Base-by-base conservation (phyloP, 64 coral and sea anemone species). In the Trachythela sp. region DNA sequence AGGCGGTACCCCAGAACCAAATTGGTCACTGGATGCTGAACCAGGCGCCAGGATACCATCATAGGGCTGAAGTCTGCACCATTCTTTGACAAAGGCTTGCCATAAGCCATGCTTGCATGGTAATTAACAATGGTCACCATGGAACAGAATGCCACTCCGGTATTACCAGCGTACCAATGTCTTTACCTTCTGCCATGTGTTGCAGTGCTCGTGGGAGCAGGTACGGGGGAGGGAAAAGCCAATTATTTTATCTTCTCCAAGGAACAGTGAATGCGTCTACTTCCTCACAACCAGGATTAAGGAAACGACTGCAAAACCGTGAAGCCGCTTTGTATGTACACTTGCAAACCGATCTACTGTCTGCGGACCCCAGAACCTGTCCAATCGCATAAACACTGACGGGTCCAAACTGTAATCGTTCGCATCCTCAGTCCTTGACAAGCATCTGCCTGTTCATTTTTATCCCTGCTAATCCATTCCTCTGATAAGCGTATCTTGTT, bases 11-110 rank as follows among this genome's bases (percentile, higher is more conserved):
- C 83, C 77, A 27, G 88, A 84, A 52, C 75, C 83, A 29, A 90
- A 90, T 90, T 84, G 75, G 56, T 39, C 84, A 35, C 77, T 90
- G 0, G 49, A 75, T n/a, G 77, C 88, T 48, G 77, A 90, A 84
- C 88, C 88, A 59, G 88, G 18, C 20, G 54, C 75, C 48, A 90
- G 77, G 83, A 84, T 67, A 77, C 88, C 88, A 60, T 84, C 27
- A 54, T 84, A 90, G 30, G 88, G 88, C 83, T 90, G 17, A 13
- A 90, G 56, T 60, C 35, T 84, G 26, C 77, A 34, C 20, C 45
- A 40, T 48, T 40, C 77, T 27, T n/a, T 84, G 36, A 90, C 40
- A 27, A 84, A 90, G 43, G 88, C 18, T 84, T 70, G 36, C 77
- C 88, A 90, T 42, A 38, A 54, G 49, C 88, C 88, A 37, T 90